These are phyloP conservation scores for Fratercula arctica DNA, from an alignment of 2,797 vertebrate genomes.

Conservation along the genomic window DNA sequence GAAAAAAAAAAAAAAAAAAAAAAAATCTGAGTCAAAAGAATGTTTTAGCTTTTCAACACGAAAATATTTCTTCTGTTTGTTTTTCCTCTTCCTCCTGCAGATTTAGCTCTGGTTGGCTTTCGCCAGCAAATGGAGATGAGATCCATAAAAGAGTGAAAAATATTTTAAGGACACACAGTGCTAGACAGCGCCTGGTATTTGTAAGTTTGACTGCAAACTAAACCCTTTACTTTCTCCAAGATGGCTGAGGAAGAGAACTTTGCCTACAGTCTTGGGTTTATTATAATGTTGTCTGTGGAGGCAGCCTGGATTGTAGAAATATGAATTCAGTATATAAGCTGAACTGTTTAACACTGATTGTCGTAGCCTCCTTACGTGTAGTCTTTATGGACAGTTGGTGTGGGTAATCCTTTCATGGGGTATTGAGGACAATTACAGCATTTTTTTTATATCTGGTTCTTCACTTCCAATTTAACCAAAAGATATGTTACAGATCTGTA, in stretches of 20 bases:
- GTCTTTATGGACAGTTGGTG: not conserved
- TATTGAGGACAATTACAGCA: not conserved
- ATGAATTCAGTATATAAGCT: not conserved
- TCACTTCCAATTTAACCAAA: not conserved
- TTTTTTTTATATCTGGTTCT: not conserved
- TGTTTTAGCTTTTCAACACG: not conserved
- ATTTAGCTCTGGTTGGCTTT: constrained; percentile 78
- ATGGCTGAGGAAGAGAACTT: not conserved
- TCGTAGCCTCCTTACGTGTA: not conserved
- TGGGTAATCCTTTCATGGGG: not conserved
- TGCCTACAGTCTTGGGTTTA: not conserved
- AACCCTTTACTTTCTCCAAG: not conserved
- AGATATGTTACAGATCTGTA: not conserved
- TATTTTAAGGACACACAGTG: constrained; percentile 87
- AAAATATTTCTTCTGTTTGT: constrained; percentile 9
- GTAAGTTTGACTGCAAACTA: constrained; percentile 67
- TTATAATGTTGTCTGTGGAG: not conserved
- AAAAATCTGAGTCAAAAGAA: not conserved
- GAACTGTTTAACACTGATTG: not conserved
- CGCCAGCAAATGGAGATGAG: constrained; percentile 86
- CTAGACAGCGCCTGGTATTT: constrained; percentile 72
- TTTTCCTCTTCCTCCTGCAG: constrained; percentile 73
- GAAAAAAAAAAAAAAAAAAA: not conserved
- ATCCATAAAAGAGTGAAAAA: constrained; percentile 92
- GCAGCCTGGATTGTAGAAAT: not conserved